Percentiles rank a stretch among this genome's conserved stretches.
Evolutionary conservation across 2,888 invertebrate genomes (phyloP).

Genomic region (Crossocerus cetratus): DNA sequence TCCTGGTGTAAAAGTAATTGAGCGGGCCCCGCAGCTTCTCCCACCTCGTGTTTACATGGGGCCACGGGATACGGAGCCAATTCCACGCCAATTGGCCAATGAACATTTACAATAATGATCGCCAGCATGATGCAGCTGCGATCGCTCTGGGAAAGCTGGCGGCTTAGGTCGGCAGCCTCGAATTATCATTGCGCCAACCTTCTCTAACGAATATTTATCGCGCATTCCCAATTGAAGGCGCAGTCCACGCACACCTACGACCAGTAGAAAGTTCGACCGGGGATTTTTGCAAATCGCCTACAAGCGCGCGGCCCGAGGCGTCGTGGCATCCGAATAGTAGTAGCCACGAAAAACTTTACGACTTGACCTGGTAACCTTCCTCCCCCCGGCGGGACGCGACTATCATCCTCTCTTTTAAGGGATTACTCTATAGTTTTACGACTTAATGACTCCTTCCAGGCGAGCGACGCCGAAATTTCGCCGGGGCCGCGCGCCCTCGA

Average conservation of each 20-base stretch:
- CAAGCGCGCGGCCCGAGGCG: too few relatives aligned
- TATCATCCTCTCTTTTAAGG: constrained; percentile 28
- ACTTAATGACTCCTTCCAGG: constrained; percentile 58
- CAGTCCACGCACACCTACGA: constrained; percentile 6
- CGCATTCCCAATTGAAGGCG: background rate
- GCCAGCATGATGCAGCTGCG: constrained; percentile 32
- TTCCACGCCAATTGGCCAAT: constrained; percentile 65
- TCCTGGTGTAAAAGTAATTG: constrained; percentile 61
- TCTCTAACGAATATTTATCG: background rate
- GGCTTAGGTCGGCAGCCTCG: background rate
- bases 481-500: background rate
- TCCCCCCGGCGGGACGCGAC: constrained; percentile 23
- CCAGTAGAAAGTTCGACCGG: constrained; percentile 34
- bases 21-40: constrained; percentile 25
- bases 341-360: constrained; percentile 34
- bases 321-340: background rate
- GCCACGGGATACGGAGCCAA: constrained; percentile 48
- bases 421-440: constrained; percentile 57
- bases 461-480: constrained; percentile 39
- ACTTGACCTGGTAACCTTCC: background rate
- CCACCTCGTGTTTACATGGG: constrained; percentile 41
- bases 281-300: constrained; percentile 6
- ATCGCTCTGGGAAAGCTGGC: constrained; percentile 11
- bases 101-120: constrained; percentile 58
- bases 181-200: background rate